Percentiles rank a stretch among this genome's conserved stretches.
phyloP scores from a whole-genome alignment of 2,113 vertebrate genomes.

The Sapajus apella region DNA sequence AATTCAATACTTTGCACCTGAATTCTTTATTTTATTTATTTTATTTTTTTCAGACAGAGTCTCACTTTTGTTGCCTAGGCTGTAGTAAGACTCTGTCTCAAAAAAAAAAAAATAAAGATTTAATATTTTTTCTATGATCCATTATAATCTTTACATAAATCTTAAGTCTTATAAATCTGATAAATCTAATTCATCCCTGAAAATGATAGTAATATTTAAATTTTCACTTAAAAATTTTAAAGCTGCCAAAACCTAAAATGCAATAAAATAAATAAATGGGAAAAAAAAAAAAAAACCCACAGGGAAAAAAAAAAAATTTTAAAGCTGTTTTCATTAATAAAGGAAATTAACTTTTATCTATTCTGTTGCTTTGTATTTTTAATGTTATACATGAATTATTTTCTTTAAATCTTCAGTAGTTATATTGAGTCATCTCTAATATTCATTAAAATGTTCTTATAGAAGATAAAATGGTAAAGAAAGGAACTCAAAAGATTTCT shows the following conservation, averaged over 20 bases:
- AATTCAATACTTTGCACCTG: neutral
- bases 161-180: neutral
- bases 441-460: slow-evolving; percentile 22
- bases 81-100: neutral
- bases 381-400: neutral
- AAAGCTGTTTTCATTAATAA: slow-evolving; percentile 43
- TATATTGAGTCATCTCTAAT: neutral
- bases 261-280: too few relatives aligned
- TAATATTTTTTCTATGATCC: slow-evolving; percentile 11
- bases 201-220: neutral
- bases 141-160: neutral
- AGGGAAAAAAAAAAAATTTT: too few relatives aligned
- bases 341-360: neutral
- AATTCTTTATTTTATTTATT: neutral
- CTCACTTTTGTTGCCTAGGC: neutral
- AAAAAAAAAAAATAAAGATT: neutral
- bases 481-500: neutral
- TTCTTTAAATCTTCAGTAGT: neutral
- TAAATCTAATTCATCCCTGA: slow-evolving; percentile 19
- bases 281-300: too few relatives aligned
- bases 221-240: neutral
- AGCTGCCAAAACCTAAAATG: too few relatives aligned
- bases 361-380: slow-evolving; percentile 1
- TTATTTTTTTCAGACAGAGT: neutral
- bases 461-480: neutral